These are phyloP conservation scores for Ploceus nigricollis DNA, from an alignment of 2,113 vertebrate genomes.

Conservation along the genomic window DNA sequence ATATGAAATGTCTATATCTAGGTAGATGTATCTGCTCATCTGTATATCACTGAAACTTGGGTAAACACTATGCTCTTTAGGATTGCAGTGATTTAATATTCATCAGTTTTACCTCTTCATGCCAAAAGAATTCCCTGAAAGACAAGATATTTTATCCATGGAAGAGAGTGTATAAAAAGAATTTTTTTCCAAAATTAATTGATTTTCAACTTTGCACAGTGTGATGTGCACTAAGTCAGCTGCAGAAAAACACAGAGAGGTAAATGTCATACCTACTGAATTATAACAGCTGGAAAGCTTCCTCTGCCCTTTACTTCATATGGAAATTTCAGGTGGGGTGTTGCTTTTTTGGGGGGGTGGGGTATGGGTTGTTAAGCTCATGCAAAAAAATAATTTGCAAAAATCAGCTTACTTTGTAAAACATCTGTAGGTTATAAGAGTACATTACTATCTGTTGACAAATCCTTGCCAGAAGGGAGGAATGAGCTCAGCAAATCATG, in stretches of 20 bases:
- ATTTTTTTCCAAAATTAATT: slow-evolving; percentile 30
- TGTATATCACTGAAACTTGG: neutral
- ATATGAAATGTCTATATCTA: neutral
- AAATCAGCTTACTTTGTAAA: neutral
- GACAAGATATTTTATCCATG: neutral
- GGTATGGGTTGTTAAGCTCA: neutral
- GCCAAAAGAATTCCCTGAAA: slow-evolving; percentile 33
- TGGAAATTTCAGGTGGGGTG: neutral
- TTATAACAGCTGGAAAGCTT: neutral
- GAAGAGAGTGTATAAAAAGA: slow-evolving; percentile 22
- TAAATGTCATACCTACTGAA: neutral
- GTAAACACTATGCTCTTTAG: neutral
- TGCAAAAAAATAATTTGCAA: neutral
- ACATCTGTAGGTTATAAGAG: neutral
- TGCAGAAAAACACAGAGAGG: neutral
- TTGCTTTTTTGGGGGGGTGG: accelerated
- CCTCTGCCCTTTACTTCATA: neutral
- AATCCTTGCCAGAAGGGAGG: slow-evolving; percentile 29
- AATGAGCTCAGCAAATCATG: slow-evolving; percentile 31
- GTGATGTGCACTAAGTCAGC: neutral
- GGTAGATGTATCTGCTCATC: neutral
- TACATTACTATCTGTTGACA: slow-evolving; percentile 36
- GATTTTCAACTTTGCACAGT: slow-evolving; percentile 16
- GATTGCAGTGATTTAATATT: slow-evolving; percentile 10
- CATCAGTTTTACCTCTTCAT: slow-evolving; percentile 11